Evolutionary conservation across 2,888 invertebrate genomes (phyloP).

Genomic region (Phaonia tiefii): DNA sequence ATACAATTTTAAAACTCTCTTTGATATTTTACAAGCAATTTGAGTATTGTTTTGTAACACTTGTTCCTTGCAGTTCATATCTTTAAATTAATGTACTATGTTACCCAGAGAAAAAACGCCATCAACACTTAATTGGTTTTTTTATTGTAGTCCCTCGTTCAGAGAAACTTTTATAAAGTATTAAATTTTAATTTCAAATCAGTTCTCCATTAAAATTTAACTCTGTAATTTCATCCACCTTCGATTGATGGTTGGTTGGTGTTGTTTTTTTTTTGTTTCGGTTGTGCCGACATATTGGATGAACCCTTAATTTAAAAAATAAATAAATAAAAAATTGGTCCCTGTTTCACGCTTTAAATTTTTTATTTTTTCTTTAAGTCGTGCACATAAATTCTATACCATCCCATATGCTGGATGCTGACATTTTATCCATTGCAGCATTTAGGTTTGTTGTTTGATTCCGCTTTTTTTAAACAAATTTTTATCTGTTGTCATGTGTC

Average conservation of each 20-base stretch:
- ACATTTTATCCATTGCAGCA: conserved; percentile 10
- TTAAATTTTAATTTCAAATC: conserved; percentile 42
- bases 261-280: background rate
- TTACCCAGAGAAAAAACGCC: background rate
- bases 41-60: background rate
- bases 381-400: background rate
- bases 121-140: conserved; percentile 17
- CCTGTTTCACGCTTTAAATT: conserved; percentile 19
- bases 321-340: background rate
- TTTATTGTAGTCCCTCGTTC: conserved; percentile 30
- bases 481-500: conserved; percentile 80
- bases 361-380: conserved; percentile 34
- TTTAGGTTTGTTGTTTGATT: background rate
- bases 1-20: background rate
- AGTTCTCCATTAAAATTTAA: conserved; percentile 42
- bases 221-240: conserved; percentile 13
- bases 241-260: conserved; percentile 17
- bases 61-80: background rate
- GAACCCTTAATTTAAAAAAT: conserved; percentile 15
- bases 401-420: background rate
- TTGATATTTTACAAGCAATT: background rate
- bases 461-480: conserved; percentile 67
- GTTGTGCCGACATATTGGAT: conserved; percentile 54
- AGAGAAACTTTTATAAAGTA: conserved; percentile 34
- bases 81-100: background rate